Conservation (phyloP, 2,888 invertebrate genomes). For the Pristionchus japonicus region DNA sequence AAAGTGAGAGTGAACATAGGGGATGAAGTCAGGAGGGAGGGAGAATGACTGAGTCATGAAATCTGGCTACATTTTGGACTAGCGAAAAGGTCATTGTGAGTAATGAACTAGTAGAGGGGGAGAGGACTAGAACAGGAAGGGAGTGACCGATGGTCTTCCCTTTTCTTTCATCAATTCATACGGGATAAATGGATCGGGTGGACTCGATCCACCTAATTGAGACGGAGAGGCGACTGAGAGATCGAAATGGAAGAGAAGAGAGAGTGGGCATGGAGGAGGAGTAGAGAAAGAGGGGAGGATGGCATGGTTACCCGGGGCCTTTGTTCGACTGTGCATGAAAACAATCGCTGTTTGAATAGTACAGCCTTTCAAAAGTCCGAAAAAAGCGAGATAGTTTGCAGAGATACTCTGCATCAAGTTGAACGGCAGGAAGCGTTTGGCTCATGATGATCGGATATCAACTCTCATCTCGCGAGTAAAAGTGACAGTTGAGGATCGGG, state of each 20-base stretch:
- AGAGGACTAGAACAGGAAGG: not conserved
- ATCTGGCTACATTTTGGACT: not conserved
- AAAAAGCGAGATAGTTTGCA: too few relatives aligned
- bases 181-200: slow-evolving; percentile 18
- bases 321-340: not conserved
- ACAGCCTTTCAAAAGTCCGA: too few relatives aligned
- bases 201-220: slow-evolving; percentile 30
- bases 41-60: not conserved
- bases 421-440: too few relatives aligned
- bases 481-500: slow-evolving; percentile 24
- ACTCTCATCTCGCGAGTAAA: not conserved
- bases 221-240: not conserved
- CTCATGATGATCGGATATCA: not conserved
- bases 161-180: slow-evolving; percentile 11
- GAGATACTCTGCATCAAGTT: too few relatives aligned
- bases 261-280: not conserved
- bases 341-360: not conserved
- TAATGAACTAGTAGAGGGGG: not conserved
- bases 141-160: not conserved
- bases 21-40: not conserved
- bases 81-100: not conserved
- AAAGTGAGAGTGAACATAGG: slow-evolving; percentile 18
- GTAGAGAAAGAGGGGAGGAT: too few relatives aligned
- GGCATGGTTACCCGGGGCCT: slow-evolving; percentile 15
- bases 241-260: not conserved